These are phyloP conservation scores for Andrena trimmerana DNA, from an alignment of 2,888 invertebrate species.

Conservation along the genomic window DNA sequence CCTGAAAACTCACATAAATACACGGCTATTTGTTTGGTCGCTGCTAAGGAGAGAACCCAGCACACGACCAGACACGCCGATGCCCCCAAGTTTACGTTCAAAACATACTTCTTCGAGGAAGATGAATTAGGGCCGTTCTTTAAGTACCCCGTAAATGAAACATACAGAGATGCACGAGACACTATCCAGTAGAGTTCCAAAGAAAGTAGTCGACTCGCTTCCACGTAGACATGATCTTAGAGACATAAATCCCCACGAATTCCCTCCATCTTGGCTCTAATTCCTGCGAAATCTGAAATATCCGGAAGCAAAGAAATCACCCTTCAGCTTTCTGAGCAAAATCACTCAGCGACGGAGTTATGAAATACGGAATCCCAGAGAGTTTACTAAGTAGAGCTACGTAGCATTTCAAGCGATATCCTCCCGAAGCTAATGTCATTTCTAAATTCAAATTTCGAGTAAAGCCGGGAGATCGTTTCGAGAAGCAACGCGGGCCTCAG, in stretches of 20 bases:
- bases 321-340: background rate
- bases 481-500: slow-evolving; percentile 20
- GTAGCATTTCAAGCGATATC: background rate
- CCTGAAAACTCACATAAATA: slow-evolving; percentile 62
- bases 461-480: slow-evolving; percentile 26
- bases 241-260: background rate
- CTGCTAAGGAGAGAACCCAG: slow-evolving; percentile 63
- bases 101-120: slow-evolving; percentile 52
- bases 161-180: slow-evolving; percentile 31
- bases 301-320: background rate
- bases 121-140: slow-evolving; percentile 62
- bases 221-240: background rate
- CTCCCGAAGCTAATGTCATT: slow-evolving; percentile 29
- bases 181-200: slow-evolving; percentile 17
- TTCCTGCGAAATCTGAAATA: background rate
- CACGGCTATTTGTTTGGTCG: slow-evolving; percentile 61
- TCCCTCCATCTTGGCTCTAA: background rate
- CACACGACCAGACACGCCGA: slow-evolving; percentile 17
- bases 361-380: background rate
- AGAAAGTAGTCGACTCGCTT: background rate
- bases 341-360: background rate
- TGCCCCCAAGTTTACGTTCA: slow-evolving; percentile 49
- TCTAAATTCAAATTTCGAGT: slow-evolving; percentile 54
- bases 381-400: background rate
- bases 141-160: slow-evolving; percentile 49